Evolutionary conservation across 2,113 vertebrate genomes (phyloP), one percentile per base, ranked within the genome.

Genomic region (Bostrychus sinensis): DNA sequence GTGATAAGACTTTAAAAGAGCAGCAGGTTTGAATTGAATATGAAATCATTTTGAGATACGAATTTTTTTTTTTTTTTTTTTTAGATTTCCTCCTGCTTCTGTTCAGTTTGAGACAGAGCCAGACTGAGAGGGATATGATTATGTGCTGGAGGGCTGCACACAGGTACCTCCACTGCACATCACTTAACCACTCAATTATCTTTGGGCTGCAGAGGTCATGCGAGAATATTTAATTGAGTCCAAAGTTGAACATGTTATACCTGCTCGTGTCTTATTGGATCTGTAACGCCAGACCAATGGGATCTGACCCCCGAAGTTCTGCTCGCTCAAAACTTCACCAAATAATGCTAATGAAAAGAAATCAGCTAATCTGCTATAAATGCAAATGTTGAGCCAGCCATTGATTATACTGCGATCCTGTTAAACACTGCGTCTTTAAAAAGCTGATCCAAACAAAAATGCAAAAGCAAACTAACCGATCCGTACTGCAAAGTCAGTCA

Each of bases 221-320:
- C 38, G 64, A 81, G 66, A 80, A 81, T 80, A 70, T 79, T 83
- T 86, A 84, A 84, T 81, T 61, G 77, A 79, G 86, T 84, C 66
- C 77, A 83, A 42, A 81, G 77, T 76, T 77, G 17, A 30, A 39
- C 72, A 41, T 73, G 68, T 70, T 68, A 72, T 71, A 75, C 23
- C 1, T 20, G 50, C 50, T 80, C 17, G 26, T 38, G 25, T 73
- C 68, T 82, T n/a, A 19, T 13, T 12, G 48, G 71, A 60, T 62
- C 23, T 75, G 66, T 39, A 37, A 22, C 41, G 43, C 36, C 25
- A 39, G 46, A 70, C 48, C 30, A 53, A 14, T 25, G 14, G 58
- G 66, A 25, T 46, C 9, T 72, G 55, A 77, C 75, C 57, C 26
- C 11, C 54, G 41, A n/a, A 71, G 46, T 51, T 51, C 37, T 42